Evolutionary conservation across 2,888 invertebrate genomes (phyloP), one percentile per base, ranked within the genome.

Genomic region (Nephrocerus scutellatus): DNA sequence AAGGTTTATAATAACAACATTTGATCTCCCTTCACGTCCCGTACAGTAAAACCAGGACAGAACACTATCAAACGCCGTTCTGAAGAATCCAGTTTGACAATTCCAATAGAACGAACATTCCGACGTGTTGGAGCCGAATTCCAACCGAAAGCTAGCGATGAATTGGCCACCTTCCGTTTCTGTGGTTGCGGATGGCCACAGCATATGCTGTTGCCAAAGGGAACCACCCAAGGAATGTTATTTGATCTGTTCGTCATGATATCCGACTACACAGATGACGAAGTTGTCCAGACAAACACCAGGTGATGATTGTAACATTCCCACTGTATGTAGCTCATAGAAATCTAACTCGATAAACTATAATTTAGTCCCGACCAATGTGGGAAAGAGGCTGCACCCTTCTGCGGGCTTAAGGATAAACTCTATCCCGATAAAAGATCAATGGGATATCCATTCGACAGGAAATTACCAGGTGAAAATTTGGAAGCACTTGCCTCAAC

Each of bases 101-200:
- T 87, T 57, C 86, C 87, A 1, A 86, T 82, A 63, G 85, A 84
- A 60, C 73, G 81, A 39, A 84, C 84, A 4, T 90, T 87, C 78
- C 75, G 83, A 4, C 75, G 78, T 53, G 60, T 82, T 46, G 81
- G 82, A 50, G 56, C 60, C 1, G 66, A 59, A 15, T 70, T 79
- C 9, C 79, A 80, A 1, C 66, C 66, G 1, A 56, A 46, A 3
- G 52, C 51, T 8, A 63, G 71, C 0, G 68, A 65, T 3, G 61
- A 68, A 3, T 66, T 74, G 1, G 72, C 70, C 0, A 63, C 70
- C 35, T 84, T 83, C 69, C 82, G 83, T 68, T 85, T 84, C 74
- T 90, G 89, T 69, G 88, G 88, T 44, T 90, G 89, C 55, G 87
- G 88, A 34, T 88, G 88, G 86, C 88, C 88, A 0, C 80, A 85